Evolutionary conservation across 2,797 vertebrate species (phyloP).

Genomic region (Furcifer pardalis): DNA sequence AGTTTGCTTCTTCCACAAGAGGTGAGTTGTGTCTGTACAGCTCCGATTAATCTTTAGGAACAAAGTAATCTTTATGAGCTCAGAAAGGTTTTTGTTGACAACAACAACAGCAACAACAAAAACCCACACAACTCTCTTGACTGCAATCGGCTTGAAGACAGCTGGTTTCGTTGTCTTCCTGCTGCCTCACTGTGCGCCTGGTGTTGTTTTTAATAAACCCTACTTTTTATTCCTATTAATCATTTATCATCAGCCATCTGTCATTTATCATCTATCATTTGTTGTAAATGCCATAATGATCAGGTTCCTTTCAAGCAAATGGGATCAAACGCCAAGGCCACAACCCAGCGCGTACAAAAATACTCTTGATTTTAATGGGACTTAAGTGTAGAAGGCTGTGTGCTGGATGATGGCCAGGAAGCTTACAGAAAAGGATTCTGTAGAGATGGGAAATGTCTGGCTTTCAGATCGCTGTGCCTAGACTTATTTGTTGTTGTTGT

Average conservation of each 20-base stretch:
- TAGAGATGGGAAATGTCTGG: too few species aligned
- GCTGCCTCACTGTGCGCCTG: background rate
- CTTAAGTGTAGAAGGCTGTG: background rate
- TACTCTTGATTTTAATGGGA: slow-evolving; percentile 19
- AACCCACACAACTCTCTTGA: slow-evolving; percentile 30
- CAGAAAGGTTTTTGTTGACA: slow-evolving; percentile 55
- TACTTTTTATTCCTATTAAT: slow-evolving; percentile 36
- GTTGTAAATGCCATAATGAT: slow-evolving; percentile 2
- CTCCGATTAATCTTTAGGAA: slow-evolving; percentile 61
- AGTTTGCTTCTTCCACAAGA: slow-evolving; percentile 55
- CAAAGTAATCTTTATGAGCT: slow-evolving; percentile 34
- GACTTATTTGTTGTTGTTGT: too few species aligned
- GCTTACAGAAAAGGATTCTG: background rate
- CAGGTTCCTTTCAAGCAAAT: slow-evolving; percentile 16
- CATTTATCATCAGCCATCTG: background rate
- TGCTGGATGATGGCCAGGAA: slow-evolving; percentile 4
- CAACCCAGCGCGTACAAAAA: background rate
- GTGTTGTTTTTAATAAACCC: slow-evolving; percentile 9
- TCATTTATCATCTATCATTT: slow-evolving; percentile 7
- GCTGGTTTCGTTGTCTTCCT: background rate
- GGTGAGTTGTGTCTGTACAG: slow-evolving; percentile 58
- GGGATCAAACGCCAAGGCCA: background rate
- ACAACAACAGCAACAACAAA: background rate
- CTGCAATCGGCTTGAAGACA: slow-evolving; percentile 7
- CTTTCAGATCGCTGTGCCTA: too few species aligned